A percentile compares a stretch with the other conserved stretches of the same genome.
Evolutionary conservation across 1,140 invertebrate genomes (phyloP).

Genomic region (Lepidostoma basale): DNA sequence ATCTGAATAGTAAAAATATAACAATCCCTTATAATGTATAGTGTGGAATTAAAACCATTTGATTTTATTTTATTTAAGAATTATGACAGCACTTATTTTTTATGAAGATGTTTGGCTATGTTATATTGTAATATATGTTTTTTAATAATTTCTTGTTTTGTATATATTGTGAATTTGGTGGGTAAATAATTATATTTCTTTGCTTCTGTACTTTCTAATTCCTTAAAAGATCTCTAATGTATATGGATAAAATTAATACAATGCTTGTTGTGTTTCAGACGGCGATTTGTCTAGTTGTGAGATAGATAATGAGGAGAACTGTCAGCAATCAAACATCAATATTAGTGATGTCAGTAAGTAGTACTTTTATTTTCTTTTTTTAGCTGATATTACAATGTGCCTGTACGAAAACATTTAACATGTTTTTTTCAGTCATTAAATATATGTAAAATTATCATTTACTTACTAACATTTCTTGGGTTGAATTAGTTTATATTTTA

Average conservation of each 20-base stretch:
- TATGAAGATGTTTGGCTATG: too few species aligned
- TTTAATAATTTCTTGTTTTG: not conserved
- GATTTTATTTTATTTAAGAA: too few species aligned
- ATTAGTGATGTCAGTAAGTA: slow-evolving; percentile 80
- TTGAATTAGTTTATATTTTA: too few species aligned
- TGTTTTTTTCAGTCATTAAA: too few species aligned
- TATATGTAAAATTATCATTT: too few species aligned
- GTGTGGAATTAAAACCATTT: too few species aligned
- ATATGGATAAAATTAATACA: not conserved
- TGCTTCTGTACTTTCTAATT: not conserved
- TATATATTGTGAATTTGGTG: not conserved
- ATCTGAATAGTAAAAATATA: too few species aligned
- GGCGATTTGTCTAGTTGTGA: slow-evolving; percentile 75
- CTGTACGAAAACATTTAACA: too few species aligned
- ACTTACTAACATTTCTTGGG: too few species aligned
- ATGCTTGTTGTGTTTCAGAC: slow-evolving; percentile 46
- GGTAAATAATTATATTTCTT: not conserved
- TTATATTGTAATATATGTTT: too few species aligned
- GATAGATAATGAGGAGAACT: slow-evolving; percentile 61
- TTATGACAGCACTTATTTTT: too few species aligned
- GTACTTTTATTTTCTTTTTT: slow-evolving; percentile 14
- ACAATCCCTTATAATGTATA: too few species aligned
- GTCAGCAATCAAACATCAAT: slow-evolving; percentile 60
- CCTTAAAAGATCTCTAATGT: not conserved
- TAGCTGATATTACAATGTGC: not conserved